phyloP scores from a whole-genome alignment of 2,113 vertebrate species.

The Phainopepla nitens region DNA sequence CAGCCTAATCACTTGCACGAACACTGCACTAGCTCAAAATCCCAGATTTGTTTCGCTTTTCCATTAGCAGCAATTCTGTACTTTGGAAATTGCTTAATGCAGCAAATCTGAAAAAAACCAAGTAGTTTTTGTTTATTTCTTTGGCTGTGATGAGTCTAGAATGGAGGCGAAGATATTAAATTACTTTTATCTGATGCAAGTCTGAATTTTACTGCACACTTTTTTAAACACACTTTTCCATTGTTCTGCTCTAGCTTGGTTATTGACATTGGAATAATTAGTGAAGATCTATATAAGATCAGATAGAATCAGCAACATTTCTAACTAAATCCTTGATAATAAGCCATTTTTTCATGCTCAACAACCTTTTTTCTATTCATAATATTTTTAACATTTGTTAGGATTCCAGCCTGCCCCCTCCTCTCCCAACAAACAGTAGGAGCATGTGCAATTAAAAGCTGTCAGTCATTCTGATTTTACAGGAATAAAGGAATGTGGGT shows the following conservation, averaged over 20 bases:
- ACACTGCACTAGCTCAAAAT: constrained; percentile 56
- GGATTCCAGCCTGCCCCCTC: neutral
- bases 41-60: constrained; percentile 58
- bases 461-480: neutral
- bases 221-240: neutral
- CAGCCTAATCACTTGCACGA: constrained; percentile 63
- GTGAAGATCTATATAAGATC: neutral
- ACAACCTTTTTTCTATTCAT: neutral
- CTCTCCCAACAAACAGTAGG: neutral
- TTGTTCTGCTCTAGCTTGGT: neutral
- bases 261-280: neutral
- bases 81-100: constrained; percentile 60
- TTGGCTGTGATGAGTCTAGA: neutral
- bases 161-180: neutral
- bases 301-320: neutral
- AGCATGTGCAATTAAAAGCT: neutral
- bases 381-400: neutral
- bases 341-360: neutral
- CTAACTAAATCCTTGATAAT: neutral
- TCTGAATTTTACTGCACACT: constrained; percentile 11
- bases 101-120: neutral
- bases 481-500: neutral
- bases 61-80: constrained; percentile 48
- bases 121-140: constrained; percentile 35
- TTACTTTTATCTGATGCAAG: constrained; percentile 41